phyloP scores from a whole-genome alignment of 2,113 vertebrate genomes.

The Octodon degus region DNA sequence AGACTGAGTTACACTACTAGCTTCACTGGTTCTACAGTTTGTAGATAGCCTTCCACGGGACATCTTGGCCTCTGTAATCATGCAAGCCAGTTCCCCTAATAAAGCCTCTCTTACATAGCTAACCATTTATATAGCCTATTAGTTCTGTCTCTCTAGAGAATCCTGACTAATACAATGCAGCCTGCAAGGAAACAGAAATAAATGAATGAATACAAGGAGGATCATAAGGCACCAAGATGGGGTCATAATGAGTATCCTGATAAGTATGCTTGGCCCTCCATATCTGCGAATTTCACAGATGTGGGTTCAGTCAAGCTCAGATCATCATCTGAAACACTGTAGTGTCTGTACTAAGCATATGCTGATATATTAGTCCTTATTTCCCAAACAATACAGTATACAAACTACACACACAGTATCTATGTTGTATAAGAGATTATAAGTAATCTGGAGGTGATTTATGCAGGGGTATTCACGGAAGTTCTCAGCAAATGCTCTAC shows the following conservation, averaged over 20 bases:
- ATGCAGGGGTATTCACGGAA: background rate
- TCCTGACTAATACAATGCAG: background rate
- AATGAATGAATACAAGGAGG: background rate
- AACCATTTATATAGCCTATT: background rate
- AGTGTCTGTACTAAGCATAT: background rate
- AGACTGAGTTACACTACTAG: background rate
- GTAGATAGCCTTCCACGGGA: background rate
- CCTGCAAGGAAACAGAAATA: background rate
- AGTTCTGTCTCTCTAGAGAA: background rate
- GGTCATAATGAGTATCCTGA: background rate
- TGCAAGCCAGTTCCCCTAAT: background rate
- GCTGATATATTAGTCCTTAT: too few species aligned
- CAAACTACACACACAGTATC: background rate
- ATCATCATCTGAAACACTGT: background rate
- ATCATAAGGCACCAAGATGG: too few species aligned
- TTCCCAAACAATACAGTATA: background rate
- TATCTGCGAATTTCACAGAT: background rate
- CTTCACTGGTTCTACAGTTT: background rate
- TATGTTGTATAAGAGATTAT: background rate
- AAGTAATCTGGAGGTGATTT: background rate
- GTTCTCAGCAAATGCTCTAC: too few species aligned
- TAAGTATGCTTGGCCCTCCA: background rate
- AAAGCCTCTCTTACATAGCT: background rate
- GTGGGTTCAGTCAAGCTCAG: background rate
- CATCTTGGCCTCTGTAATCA: background rate